Evolutionary conservation across 1,140 invertebrate species (phyloP).

Genomic region (Lamellibrachia luymesi): DNA sequence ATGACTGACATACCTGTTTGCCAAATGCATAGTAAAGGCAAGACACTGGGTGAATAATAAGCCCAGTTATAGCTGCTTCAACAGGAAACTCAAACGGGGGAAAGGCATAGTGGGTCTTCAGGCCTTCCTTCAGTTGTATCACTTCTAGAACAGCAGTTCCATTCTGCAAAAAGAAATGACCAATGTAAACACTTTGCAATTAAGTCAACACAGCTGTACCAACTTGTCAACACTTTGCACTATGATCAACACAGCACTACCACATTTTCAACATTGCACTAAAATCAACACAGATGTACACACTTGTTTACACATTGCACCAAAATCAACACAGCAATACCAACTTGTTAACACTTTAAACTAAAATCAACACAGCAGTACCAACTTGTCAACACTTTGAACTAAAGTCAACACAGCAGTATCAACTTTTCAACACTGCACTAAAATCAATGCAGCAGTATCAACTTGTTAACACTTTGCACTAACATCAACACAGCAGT

Average conservation of each 20-base stretch:
- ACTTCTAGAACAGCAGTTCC: neutral
- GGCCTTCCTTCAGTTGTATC: neutral
- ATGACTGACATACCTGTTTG: neutral
- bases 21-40: neutral
- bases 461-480: no score
- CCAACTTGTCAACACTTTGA: neutral
- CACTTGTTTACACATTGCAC: no score
- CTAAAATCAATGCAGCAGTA: no score
- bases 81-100: conserved; percentile 3
- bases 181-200: neutral
- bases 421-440: no score
- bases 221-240: neutral
- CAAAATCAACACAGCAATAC: no score
- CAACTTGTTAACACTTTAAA: no score
- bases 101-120: neutral
- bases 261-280: no score
- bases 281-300: no score
- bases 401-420: neutral
- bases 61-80: neutral
- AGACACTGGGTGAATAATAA: neutral
- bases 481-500: no score
- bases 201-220: no score
- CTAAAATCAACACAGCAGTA: no score
- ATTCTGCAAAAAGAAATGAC: neutral
- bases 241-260: neutral